Evolutionary conservation across 2,888 invertebrate species (phyloP).

Genomic region (Rhagonycha lutea): DNA sequence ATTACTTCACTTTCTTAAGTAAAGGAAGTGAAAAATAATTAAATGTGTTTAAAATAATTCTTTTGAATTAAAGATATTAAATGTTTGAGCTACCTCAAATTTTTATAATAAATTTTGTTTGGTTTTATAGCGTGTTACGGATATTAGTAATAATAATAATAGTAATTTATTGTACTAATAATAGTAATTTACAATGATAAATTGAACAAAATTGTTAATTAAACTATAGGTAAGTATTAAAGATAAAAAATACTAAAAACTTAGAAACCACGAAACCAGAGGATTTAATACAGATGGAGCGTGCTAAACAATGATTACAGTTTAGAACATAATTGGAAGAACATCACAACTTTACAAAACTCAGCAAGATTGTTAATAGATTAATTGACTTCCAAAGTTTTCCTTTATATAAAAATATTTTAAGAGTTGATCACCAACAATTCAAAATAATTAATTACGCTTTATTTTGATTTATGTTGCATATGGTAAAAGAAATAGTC

Average conservation of each 20-base stretch:
- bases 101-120: too few species aligned
- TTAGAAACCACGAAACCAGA: slow-evolving; percentile 4
- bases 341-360: slow-evolving; percentile 14
- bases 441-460: background rate
- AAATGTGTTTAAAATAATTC: too few species aligned
- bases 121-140: too few species aligned
- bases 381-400: slow-evolving; percentile 13
- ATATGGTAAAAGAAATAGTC: too few species aligned
- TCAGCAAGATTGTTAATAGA: slow-evolving; percentile 10
- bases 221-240: background rate
- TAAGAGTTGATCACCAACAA: background rate
- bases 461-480: background rate
- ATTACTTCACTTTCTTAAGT: too few species aligned
- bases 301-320: slow-evolving; percentile 15
- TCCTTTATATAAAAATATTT: slow-evolving; percentile 3
- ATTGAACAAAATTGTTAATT: too few species aligned
- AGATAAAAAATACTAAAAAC: slow-evolving; percentile 5
- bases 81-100: too few species aligned
- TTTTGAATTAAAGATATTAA: too few species aligned
- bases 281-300: slow-evolving; percentile 12
- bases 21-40: too few species aligned
- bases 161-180: too few species aligned
- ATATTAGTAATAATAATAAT: too few species aligned
- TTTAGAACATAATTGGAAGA: slow-evolving; percentile 18
- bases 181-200: too few species aligned